Base-by-base conservation (phyloP, 2,797 vertebrate genomes). In the Muraenolepis orangiensis region DNA sequence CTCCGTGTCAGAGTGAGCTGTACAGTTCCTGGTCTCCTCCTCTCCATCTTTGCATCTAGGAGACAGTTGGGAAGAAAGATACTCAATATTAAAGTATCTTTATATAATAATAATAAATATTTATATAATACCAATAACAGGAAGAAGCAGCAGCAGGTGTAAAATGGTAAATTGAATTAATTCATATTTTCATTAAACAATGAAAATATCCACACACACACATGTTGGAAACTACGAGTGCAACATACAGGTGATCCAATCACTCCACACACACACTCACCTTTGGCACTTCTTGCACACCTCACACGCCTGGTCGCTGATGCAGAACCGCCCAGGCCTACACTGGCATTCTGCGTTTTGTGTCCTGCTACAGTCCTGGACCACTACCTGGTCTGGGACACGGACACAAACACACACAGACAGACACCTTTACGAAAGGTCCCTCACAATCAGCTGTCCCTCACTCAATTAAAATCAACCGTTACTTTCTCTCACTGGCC, bases 211-310 rank as follows among this genome's bases (percentile, higher is more conserved):
- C 51, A 61, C n/a, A 5, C 36, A 61, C 20, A 5, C n/a, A 10
- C 7, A n/a, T 61, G 8, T 40, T 42, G 4, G 16, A 42, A 42
- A 20, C 1, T 16, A 51, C 3, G 13, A 34, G 32, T 34, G 6
- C 46, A 1, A 51, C 20, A n/a, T n/a, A 61, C 2, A 2, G 51
- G 51, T 11, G 51, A 61, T 26, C n/a, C 10, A 61, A 3, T 30
- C 66, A 18, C 28, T 3, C 61, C 14, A 29, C 16, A 28, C 28
- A 8, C 66, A 6, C 29, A 68, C 89, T 84, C 83, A 94, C 94
- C 74, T 89, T 18, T 20, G 84, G 79, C 94, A 95, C 73, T 74
- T 92, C 72, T 80, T 91, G 90, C 94, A 95, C 32, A 91, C 81
- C 72, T 95, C 93, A 46, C 94, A 95, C 3, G 91, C 80, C 12